Evolutionary conservation across 2,888 invertebrate species (phyloP), one percentile per base, ranked within the genome.

Genomic region (Geotrupes spiniger): DNA sequence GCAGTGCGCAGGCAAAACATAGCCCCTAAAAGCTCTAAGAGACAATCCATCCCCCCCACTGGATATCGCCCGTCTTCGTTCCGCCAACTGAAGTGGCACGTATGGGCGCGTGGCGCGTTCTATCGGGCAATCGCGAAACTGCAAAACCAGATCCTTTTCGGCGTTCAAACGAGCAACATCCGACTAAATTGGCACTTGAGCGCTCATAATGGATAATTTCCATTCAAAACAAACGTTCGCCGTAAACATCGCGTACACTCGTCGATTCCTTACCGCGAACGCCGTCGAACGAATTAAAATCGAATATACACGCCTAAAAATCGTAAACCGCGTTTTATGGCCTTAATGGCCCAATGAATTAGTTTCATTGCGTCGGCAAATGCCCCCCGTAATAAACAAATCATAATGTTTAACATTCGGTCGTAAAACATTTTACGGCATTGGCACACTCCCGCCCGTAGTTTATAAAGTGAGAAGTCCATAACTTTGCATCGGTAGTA

Each of bases 111-210:
- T 72, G 69, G 70, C 73, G 77, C 74, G 74, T 74, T 74, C 78
- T 78, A 69, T 74, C 72, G 70, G 66, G 53, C 56, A 58, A 67
- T 59, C 60, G 64, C 63, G 48, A 62, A 76, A 78, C 75, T 70
- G 68, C 55, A 58, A 64, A 62, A 65, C 60, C 77, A 77, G 75
- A 78, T 70, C 71, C 74, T 73, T 75, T 74, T 71, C 68, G 73
- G 73, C 75, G 69, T 69, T 73, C 76, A 74, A 75, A 77, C 75
- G 75, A 73, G 75, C 72, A 76, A 75, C 77, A 77, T 76, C 77
- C 73, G 70, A 61, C 63, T 63, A 65, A 68, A 70, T 68, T 66
- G 68, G 65, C 63, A 63, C 64, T 68, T 66, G 58, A 61, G 61
- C 56, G 63, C 65, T 65, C 67, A 63, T 69, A 70, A 70, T 65